A percentile compares a stretch with the other conserved stretches of the same genome.
phyloP scores from a whole-genome alignment of 2,888 invertebrate species.

The Chrysolina oricalcia region DNA sequence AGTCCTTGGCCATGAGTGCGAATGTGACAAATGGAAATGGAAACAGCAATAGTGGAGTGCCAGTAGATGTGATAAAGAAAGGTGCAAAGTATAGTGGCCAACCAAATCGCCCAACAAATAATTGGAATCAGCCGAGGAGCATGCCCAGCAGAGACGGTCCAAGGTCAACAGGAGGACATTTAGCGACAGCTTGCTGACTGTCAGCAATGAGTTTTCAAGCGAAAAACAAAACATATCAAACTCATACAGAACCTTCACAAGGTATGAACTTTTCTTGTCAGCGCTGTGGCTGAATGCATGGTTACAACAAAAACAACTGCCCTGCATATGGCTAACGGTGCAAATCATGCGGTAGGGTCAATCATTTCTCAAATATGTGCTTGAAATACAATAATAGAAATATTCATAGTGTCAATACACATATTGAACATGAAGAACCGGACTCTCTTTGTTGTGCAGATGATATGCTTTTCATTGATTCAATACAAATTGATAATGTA shows the following conservation, averaged over 20 bases:
- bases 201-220: background rate
- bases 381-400: background rate
- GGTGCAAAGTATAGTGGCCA: background rate
- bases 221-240: constrained; percentile 1
- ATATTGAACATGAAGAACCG: background rate
- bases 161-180: background rate
- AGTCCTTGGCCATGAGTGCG: background rate
- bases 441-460: background rate
- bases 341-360: background rate
- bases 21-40: background rate
- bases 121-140: background rate
- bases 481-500: background rate
- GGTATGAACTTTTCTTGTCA: background rate
- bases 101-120: background rate
- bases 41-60: background rate
- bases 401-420: background rate
- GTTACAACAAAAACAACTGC: no score
- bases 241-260: background rate
- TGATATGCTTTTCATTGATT: background rate
- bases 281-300: background rate
- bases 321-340: background rate
- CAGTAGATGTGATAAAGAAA: background rate
- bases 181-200: background rate
- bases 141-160: background rate
- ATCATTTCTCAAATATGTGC: background rate